A percentile compares a stretch with the other conserved stretches of the same genome.
Conservation (phyloP, 2,888 invertebrate genomes). For the Orchesellides sinensis region DNA sequence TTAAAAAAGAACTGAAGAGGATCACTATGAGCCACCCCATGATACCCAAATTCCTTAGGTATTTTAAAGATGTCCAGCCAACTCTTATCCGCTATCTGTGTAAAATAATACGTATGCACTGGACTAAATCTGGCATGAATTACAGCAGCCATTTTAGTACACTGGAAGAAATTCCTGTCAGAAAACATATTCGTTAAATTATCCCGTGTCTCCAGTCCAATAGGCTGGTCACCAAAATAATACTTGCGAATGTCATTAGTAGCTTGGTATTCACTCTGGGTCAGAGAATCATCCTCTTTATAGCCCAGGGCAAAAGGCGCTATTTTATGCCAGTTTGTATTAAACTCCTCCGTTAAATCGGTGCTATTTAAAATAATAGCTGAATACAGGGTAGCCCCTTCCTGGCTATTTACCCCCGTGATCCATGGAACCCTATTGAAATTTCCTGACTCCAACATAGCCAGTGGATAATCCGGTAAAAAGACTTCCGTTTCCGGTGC, state of each 20-base stretch:
- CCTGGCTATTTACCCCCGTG: slow-evolving; percentile 65
- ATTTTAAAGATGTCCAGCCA: slow-evolving; percentile 71
- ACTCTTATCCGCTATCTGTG: slow-evolving; percentile 58
- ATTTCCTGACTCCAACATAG: slow-evolving; percentile 59
- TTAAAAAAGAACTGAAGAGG: slow-evolving; percentile 66
- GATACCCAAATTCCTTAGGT: slow-evolving; percentile 61
- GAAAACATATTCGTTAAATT: slow-evolving; percentile 69
- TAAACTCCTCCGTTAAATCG: slow-evolving; percentile 66
- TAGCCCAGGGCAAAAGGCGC: slow-evolving; percentile 68
- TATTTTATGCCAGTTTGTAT: slow-evolving; percentile 68
- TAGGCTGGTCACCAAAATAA: slow-evolving; percentile 63
- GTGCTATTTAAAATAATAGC: slow-evolving; percentile 70
- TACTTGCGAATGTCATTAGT: slow-evolving; percentile 57
- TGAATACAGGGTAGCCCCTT: slow-evolving; percentile 68
- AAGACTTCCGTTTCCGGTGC: slow-evolving; percentile 46
- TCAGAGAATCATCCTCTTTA: slow-evolving; percentile 39
- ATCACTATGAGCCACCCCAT: slow-evolving; percentile 69
- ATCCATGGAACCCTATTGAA: slow-evolving; percentile 68
- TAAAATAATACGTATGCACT: slow-evolving; percentile 68
- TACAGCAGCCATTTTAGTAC: slow-evolving; percentile 61
- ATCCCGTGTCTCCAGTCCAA: slow-evolving; percentile 51
- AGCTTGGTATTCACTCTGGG: slow-evolving; percentile 22
- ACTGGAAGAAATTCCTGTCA: slow-evolving; percentile 69
- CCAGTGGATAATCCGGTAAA: slow-evolving; percentile 66
- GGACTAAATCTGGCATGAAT: slow-evolving; percentile 59